Evolutionary conservation across 1,140 invertebrate genomes (phyloP).

Genomic region (Armadillidium nasatum): DNA sequence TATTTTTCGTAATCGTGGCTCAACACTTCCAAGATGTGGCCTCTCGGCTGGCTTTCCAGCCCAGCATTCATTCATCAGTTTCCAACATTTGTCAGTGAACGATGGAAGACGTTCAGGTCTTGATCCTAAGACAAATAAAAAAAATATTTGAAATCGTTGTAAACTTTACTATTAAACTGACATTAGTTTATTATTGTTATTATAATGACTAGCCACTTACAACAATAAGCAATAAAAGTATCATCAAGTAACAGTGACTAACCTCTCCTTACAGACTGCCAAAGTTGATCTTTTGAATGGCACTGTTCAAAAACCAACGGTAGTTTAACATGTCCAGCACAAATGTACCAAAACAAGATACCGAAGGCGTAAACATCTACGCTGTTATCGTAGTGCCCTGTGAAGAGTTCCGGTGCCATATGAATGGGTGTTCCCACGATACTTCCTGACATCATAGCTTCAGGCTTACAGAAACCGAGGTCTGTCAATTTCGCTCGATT

Average conservation of each 20-base stretch:
- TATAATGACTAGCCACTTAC: too few species aligned
- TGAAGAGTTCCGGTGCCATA: conserved; percentile 85
- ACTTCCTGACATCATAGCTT: conserved; percentile 82
- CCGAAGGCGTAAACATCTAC: conserved; percentile 90
- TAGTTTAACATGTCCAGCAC: conserved; percentile 72
- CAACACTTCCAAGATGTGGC: conserved; percentile 72
- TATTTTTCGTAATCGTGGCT: conserved; percentile 66
- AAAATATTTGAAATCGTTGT: too few species aligned
- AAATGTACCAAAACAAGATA: conserved; percentile 86
- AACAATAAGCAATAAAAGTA: too few species aligned
- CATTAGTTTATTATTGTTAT: background rate
- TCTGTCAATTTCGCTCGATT: conserved; percentile 79
- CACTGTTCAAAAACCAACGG: conserved; percentile 79
- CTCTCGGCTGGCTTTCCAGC: conserved; percentile 65
- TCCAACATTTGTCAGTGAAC: conserved; percentile 77
- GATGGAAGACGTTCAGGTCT: conserved; percentile 69
- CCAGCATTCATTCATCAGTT: conserved; percentile 82
- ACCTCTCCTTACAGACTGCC: conserved; percentile 80
- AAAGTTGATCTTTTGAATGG: conserved; percentile 80
- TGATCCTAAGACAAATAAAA: conserved; percentile 50
- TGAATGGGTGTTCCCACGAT: conserved; percentile 84
- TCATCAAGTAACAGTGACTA: conserved; percentile 23
- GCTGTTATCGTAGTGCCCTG: conserved; percentile 72
- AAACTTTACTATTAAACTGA: background rate
- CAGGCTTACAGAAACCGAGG: conserved; percentile 85